These are phyloP conservation scores for Iguana delicatissima DNA, from an alignment of 2,797 vertebrate species.

Conservation along the genomic window DNA sequence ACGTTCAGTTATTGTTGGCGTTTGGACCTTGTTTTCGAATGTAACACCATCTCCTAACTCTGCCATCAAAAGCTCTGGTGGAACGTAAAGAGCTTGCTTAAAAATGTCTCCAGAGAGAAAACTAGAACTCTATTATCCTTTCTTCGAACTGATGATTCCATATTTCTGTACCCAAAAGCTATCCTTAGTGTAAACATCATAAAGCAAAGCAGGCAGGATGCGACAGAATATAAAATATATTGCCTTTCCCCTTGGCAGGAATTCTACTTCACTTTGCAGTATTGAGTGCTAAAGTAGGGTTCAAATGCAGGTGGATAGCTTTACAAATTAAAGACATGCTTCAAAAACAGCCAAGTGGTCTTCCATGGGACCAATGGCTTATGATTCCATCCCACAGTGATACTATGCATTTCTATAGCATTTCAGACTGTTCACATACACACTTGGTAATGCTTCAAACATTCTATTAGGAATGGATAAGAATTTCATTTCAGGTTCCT, in stretches of 20 bases:
- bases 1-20: slow-evolving; percentile 66
- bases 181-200: slow-evolving; percentile 16
- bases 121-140: slow-evolving; percentile 46
- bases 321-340: neutral
- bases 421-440: neutral
- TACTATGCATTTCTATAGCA: neutral
- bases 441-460: neutral
- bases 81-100: slow-evolving; percentile 57
- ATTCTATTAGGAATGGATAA: neutral
- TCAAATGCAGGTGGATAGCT: neutral
- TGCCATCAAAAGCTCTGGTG: slow-evolving; percentile 66
- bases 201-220: slow-evolving; percentile 9
- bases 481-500: neutral
- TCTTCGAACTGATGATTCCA: slow-evolving; percentile 26
- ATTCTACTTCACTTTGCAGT: neutral
- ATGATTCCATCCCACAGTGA: neutral
- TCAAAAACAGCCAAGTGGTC: neutral
- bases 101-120: slow-evolving; percentile 43
- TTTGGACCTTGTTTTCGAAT: slow-evolving; percentile 64
- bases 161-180: slow-evolving; percentile 9
- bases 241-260: neutral
- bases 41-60: slow-evolving; percentile 59
- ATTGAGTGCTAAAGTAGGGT: neutral
- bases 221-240: slow-evolving; percentile 16
- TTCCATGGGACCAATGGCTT: neutral